Conservation (phyloP, 2,113 vertebrate species). For the Atrichornis clamosus region DNA sequence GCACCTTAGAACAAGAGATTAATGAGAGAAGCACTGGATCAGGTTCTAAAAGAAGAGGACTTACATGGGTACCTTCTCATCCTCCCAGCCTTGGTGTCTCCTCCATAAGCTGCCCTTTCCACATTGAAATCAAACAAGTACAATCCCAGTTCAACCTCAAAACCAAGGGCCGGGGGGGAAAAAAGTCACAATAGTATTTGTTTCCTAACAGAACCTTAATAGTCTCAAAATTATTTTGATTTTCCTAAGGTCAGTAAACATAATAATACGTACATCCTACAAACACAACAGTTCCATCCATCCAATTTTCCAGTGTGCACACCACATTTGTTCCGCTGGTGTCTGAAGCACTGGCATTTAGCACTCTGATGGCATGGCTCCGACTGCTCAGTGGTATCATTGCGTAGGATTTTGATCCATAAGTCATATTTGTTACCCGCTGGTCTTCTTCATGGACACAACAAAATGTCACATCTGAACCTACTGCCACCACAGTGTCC, state of each 20-base stretch:
- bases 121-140: neutral
- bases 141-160: neutral
- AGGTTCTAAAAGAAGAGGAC: neutral
- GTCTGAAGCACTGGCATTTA: constrained; percentile 59
- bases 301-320: neutral
- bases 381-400: constrained; percentile 61
- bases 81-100: neutral
- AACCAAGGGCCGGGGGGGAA: neutral
- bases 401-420: neutral
- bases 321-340: constrained; percentile 71
- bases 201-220: neutral
- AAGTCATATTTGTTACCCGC: constrained; percentile 1
- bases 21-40: neutral
- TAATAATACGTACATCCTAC: constrained; percentile 74
- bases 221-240: neutral
- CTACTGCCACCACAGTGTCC: constrained; percentile 70
- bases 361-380: constrained; percentile 66
- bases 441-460: constrained; percentile 63
- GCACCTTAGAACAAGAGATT: neutral
- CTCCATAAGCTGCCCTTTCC: neutral
- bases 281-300: constrained; percentile 75
- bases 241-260: neutral
- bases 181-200: neutral
- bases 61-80: neutral
- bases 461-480: constrained; percentile 75